Evolutionary conservation across 2,797 vertebrate species (phyloP), one percentile per base, ranked within the genome.

Genomic region (Lagocephalus sceleratus): DNA sequence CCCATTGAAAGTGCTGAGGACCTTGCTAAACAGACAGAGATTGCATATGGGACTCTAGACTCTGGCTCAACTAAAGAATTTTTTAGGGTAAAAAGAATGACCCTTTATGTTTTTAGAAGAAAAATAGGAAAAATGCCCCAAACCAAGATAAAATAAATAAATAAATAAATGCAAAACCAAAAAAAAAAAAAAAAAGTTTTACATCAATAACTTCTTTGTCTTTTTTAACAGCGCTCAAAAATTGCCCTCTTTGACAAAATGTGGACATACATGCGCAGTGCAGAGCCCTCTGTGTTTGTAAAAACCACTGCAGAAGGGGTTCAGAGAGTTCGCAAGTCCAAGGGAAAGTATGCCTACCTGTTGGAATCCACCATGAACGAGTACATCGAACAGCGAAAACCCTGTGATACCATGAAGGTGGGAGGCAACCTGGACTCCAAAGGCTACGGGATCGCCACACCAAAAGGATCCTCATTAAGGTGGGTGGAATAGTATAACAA

Each of bases 401-500:
- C 97, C 49, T 99, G 97, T 35, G 97, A 99, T 89, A 99, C 97
- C 91, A 99, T 99, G 97, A 99, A 99, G 91, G 97, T 99, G 67
- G 97, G 97, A 86, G 97, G 97, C 57, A 99, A 99, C 93, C 94
- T 99, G 92, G 97, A 99, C 90, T 99, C 97, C 90, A 99, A 99
- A 90, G 97, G 97, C 90, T 99, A 99, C 73, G 97, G 97, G 85
- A 99, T 99, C 88, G 97, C 97, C 81, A 99, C 97, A 85, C 97
- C 97, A 85, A 99, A 99, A 94, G 96, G 94, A 96, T 99, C 97
- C 90, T 94, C 96, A 99, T 99, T 99, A 98, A 99, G 97, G 97
- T 99, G 97, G 97, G 97, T 99, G 97, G 97, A 99, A 98, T 99
- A 99, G 96, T 99, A 99, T 99, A 99, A 99, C 97, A 98, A 99